Conservation (phyloP, 2,888 invertebrate species). For the Theodoxus fluviatilis region DNA sequence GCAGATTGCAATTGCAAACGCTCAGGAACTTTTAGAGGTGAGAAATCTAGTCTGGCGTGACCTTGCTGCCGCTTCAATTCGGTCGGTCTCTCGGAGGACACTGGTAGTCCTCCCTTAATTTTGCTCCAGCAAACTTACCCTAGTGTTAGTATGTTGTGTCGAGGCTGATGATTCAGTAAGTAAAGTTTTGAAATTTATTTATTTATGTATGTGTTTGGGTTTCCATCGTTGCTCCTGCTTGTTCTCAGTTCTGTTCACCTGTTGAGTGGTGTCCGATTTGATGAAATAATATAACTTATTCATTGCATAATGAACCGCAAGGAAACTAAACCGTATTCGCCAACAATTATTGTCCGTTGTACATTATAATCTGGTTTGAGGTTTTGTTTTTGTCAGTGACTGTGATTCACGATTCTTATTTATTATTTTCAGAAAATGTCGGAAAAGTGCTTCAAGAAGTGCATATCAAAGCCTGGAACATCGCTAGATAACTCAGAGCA, state of each 20-base stretch:
- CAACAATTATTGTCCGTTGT: conserved; percentile 4
- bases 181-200: too few species aligned
- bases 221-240: too few species aligned
- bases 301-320: background rate
- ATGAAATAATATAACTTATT: background rate
- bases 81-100: too few species aligned
- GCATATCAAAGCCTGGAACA: conserved; percentile 88
- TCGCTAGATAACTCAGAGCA: conserved; percentile 72
- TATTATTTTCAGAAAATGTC: conserved; percentile 81
- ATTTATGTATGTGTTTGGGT: too few species aligned
- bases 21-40: conserved; percentile 88
- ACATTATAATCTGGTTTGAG: background rate
- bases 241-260: background rate
- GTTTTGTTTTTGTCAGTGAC: conserved; percentile 10
- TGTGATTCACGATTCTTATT: too few species aligned
- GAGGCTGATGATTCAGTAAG: too few species aligned
- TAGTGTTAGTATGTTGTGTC: too few species aligned
- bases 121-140: too few species aligned
- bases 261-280: too few species aligned
- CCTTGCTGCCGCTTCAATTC: too few species aligned
- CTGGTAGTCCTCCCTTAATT: too few species aligned
- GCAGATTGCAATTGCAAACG: conserved; percentile 91
- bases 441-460: conserved; percentile 95
- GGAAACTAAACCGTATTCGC: background rate
- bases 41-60: too few species aligned